These are phyloP conservation scores for Cottus gobio DNA, from an alignment of 2,113 vertebrate species.

Conservation along the genomic window DNA sequence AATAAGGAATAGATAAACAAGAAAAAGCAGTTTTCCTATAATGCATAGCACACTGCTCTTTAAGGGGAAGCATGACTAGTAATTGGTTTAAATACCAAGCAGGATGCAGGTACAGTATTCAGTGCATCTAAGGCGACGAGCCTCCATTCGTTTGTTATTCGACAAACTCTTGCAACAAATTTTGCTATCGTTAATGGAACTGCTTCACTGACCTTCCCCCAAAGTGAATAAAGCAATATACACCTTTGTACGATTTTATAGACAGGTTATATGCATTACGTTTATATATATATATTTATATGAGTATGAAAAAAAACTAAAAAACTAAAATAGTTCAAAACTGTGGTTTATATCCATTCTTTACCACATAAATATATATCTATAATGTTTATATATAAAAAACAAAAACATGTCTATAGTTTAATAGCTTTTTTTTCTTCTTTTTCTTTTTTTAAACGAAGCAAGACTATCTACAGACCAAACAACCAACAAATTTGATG, in stretches of 20 bases:
- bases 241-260: slow-evolving; percentile 91
- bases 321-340: slow-evolving; percentile 94
- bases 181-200: slow-evolving; percentile 87
- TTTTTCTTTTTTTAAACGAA: slow-evolving; percentile 80
- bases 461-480: slow-evolving; percentile 97
- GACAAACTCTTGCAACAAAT: slow-evolving; percentile 87
- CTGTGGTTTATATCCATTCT: slow-evolving; percentile 91
- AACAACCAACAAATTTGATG: slow-evolving; percentile 93
- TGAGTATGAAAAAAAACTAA: slow-evolving; percentile 85
- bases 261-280: slow-evolving; percentile 94
- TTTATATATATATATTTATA: slow-evolving; percentile 92
- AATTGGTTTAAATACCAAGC: slow-evolving; percentile 89
- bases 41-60: slow-evolving; percentile 98
- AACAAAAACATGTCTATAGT: slow-evolving; percentile 90
- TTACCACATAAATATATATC: slow-evolving; percentile 97
- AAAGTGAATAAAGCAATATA: slow-evolving; percentile 95
- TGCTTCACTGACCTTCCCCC: slow-evolving; percentile 90
- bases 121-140: slow-evolving; percentile 87
- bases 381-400: slow-evolving; percentile 83
- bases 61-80: slow-evolving; percentile 93
- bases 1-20: slow-evolving; percentile 78
- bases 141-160: slow-evolving; percentile 82
- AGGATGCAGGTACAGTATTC: slow-evolving; percentile 89
- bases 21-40: slow-evolving; percentile 89
- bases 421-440: slow-evolving; percentile 82